A percentile compares a stretch with the other conserved stretches of the same genome.
Conservation (phyloP, 2,797 vertebrate species). For the Eulemur coronatus region DNA sequence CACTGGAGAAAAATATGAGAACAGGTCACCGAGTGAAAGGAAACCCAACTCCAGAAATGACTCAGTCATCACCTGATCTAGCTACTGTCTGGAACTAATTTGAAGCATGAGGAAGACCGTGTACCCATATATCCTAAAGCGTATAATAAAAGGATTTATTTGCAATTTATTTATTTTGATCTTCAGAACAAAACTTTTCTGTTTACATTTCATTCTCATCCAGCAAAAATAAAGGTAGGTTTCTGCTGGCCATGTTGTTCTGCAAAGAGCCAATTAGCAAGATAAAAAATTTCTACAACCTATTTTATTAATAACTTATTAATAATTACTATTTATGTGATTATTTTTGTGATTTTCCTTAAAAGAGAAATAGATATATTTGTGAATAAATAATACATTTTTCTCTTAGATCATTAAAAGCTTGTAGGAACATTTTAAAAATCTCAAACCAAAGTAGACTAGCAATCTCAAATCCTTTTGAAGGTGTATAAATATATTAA, state of each 20-base stretch:
- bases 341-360: conserved; percentile 32
- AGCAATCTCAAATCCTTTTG: conserved; percentile 25
- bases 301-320: background rate
- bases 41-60: background rate
- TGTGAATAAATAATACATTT: background rate
- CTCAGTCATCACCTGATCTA: background rate
- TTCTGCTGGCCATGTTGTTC: background rate
- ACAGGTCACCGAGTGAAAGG: background rate
- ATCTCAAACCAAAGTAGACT: background rate
- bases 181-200: background rate
- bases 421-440: conserved; percentile 20
- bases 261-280: background rate
- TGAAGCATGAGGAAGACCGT: background rate
- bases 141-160: background rate
- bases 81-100: background rate
- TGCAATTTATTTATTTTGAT: conserved; percentile 30
- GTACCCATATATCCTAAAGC: background rate
- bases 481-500: background rate
- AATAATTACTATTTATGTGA: conserved; percentile 20
- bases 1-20: background rate
- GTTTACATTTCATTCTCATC: conserved; percentile 16
- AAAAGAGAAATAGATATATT: conserved; percentile 1
- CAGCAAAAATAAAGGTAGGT: background rate
- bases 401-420: conserved; percentile 38
- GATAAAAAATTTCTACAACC: background rate